Base-by-base conservation (phyloP, 2,113 vertebrate genomes). In the Thomomys bottae region DNA sequence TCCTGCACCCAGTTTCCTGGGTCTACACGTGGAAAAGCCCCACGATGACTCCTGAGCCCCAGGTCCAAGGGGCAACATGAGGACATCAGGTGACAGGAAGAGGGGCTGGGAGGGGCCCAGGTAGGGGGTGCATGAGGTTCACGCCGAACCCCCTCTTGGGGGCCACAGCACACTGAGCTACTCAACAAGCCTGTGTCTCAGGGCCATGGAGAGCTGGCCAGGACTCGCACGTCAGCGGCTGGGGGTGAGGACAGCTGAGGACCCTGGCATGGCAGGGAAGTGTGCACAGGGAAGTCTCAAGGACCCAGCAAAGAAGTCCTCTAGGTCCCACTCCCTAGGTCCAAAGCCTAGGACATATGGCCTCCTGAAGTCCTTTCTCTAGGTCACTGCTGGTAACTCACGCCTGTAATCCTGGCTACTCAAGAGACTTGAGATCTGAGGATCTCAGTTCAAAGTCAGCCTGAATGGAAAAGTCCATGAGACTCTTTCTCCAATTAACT, bases 41-140 rank as follows among this genome's bases (percentile, higher is more conserved):
- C 30, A 0, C 0, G 0, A 4, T 12, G 9, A 42, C 21, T 34
- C 54, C 73, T 59, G 84, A 42, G 36, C 26, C 18, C 30, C 57
- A 38, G 70, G 85, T 9, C 38, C 26, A 23, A 28, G 23, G 70
- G 42, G 49, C 36, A 14, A 26, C 30, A 38, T n/a, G 26, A 83
- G 42, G 67, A 14, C 6, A 1, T 10, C 17, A 24, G 32, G 20
- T 38, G 30, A 9, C 42, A 81, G 76, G 59, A 75, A 34, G 71
- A 11, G 54, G 38, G 3, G n/a, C 24, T 23, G 32, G 66, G 57
- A 82, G 45, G 20, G 7, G 30, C 36, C 36, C 76, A 26, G 9
- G 5, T 15, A 49, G 79, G 30, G 8, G 6, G 0, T 11, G 42
- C 21, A 30, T 57, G 5, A n/a, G 59, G 10, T 12, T 17, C 5